A percentile compares a stretch with the other conserved stretches of the same genome.
These are phyloP conservation scores for Plagiodera versicolora DNA, from an alignment of 2,888 invertebrate genomes.

Conservation along the genomic window DNA sequence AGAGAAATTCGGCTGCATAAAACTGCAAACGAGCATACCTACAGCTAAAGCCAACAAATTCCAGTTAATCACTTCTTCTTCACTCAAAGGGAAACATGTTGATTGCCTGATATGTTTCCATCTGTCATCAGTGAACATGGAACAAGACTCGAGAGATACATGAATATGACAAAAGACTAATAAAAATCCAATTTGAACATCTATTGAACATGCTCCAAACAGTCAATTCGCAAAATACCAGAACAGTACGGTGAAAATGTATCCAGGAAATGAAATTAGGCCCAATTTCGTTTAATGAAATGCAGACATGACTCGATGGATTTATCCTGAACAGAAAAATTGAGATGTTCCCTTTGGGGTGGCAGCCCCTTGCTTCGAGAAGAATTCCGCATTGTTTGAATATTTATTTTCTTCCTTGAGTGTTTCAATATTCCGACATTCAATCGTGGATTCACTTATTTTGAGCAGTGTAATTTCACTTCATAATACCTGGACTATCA, in stretches of 20 bases:
- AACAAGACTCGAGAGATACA: background rate
- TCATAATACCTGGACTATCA: no score
- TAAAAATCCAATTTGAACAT: background rate
- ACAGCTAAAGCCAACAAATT: background rate
- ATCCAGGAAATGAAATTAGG: background rate
- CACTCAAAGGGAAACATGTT: slow-evolving; percentile 1
- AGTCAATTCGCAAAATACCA: background rate
- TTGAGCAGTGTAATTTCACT: no score
- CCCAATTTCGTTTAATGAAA: slow-evolving; percentile 2
- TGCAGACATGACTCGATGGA: background rate
- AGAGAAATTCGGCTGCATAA: no score
- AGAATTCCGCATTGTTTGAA: background rate
- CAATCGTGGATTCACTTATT: no score
- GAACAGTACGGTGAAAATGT: background rate
- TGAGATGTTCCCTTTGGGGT: background rate
- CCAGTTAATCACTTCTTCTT: background rate
- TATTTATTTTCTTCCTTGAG: no score
- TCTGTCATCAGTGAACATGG: background rate
- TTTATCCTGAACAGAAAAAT: background rate
- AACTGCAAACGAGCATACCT: no score
- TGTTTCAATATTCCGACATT: no score
- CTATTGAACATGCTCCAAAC: background rate
- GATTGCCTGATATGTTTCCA: background rate
- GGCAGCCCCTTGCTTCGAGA: background rate
- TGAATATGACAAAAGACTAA: slow-evolving; percentile 1